Evolutionary conservation across 2,797 vertebrate genomes (phyloP), one percentile per base, ranked within the genome.

Genomic region (Pangasius djambal): DNA sequence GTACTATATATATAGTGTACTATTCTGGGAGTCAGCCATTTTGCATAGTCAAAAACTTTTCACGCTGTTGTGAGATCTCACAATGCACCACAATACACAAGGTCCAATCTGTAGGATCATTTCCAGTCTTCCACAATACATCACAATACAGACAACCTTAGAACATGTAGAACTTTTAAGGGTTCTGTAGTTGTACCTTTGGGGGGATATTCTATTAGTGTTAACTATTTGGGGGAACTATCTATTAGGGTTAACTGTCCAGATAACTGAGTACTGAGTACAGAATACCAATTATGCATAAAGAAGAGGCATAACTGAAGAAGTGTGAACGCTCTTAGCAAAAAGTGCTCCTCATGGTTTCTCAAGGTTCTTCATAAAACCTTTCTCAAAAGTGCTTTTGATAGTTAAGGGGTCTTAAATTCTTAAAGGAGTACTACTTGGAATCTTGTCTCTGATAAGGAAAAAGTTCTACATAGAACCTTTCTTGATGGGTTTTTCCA

Each of bases 11-110:
- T n/a, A 67, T 75, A 20, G 7, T 2, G 31, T 10, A 61, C 57
- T 82, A 44, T 82, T 82, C n/a, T 82, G 57, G 34, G 34, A 82
- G 5, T 61, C 5, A 40, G 28, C 50, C 50, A 13, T 82, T 81
- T 81, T 81, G 52, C 20, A 81, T 82, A 82, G 52, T 81, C 55
- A 59, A 81, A 81, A 81, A 9, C 75, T n/a, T 52, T 28, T 78
- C 28, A n/a, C 6, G 6, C 28, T 79, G 15, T 34, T 52, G 75
- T 31, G 44, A 78, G 28, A 50, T 20, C 28, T 8, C 2, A 61
- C 57, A 40, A 82, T 37, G 57, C 22, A 40, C 15, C 25, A 48
- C 37, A 28, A 44, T n/a, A 28, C 25, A 15, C 37, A 28, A 40
- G 5, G 12, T 37, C 12, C 34, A 61, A 15, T 5, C 57, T 40